Base-by-base conservation (phyloP, 2,797 vertebrate species). In the Calcarius lapponicus region DNA sequence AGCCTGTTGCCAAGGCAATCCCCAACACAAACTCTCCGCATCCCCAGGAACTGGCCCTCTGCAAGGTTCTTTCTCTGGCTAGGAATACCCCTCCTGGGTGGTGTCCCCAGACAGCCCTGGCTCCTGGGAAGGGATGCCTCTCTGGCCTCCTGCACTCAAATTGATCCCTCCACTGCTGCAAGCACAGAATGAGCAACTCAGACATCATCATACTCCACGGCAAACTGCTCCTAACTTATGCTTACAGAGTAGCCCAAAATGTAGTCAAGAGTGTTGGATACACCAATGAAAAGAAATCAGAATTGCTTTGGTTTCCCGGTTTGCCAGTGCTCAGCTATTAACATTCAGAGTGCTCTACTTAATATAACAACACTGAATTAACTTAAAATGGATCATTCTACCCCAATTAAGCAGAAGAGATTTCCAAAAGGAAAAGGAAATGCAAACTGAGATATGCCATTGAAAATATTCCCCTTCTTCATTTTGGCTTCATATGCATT, bases 181-280 rank as follows among this genome's bases (percentile, higher is more conserved):
- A 67, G 53, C 22, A 17, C 26, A n/a, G 40, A 32, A 43, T 0
- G 1, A 70, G 51, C 20, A 38, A 28, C 29, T 58, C 61, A 54
- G 56, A 29, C 25, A 38, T 11, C 58, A 6, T 13, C 13, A 10
- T 3, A 57, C 0, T 1, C 22, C 42, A 38, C 0, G 0, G 42
- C 45, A 61, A 72, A 50, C 1, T 42, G 3, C n/a, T 62, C 7
- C 0, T 13, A 29, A 34, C n/a, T 76, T 26, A 21, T 36, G 26
- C 11, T 66, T 10, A 31, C 10, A 32, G 17, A 79, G 51, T 4
- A 42, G 22, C 54, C 62, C 56, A 42, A 61, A 73, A 64, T 6
- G 8, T 11, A 71, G 14, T 65, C 48, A 50, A 9, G 64, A 67
- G 31, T 18, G 11, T 18, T 48, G 20, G 21, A 57, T 24, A 31